phyloP scores from a whole-genome alignment of 2,888 invertebrate genomes.

The Marasmarcha lunaedactyla region DNA sequence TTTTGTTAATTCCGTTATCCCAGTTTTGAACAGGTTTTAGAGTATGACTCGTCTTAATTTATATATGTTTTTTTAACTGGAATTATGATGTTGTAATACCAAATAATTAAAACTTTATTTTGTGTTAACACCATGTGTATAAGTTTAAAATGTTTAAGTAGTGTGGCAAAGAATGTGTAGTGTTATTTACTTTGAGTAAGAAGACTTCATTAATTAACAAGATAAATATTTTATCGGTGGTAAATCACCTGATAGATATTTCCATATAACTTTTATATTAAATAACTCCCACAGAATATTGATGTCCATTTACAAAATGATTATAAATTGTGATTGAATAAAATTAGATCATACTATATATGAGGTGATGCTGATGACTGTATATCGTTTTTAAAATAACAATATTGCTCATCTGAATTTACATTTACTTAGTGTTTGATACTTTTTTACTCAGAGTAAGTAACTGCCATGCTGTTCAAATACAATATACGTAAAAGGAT shows the following conservation, averaged over 20 bases:
- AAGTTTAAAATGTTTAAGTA: slow-evolving; percentile 30
- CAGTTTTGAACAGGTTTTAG: slow-evolving; percentile 37
- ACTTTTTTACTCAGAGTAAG: background rate
- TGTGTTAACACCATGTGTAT: slow-evolving; percentile 11
- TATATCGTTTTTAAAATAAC: too few relatives aligned
- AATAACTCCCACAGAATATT: too few relatives aligned
- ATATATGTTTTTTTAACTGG: slow-evolving; percentile 35
- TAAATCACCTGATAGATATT: background rate
- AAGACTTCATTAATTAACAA: too few relatives aligned
- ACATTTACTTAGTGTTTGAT: too few relatives aligned
- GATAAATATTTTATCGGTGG: background rate
- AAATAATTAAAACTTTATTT: slow-evolving; percentile 56
- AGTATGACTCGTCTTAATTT: slow-evolving; percentile 53
- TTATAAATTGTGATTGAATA: too few relatives aligned
- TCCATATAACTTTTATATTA: background rate
- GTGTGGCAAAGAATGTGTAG: slow-evolving; percentile 37
- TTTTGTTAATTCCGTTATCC: slow-evolving; percentile 35
- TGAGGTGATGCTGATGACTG: too few relatives aligned
- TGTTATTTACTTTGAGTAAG: slow-evolving; percentile 7
- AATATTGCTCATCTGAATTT: too few relatives aligned
- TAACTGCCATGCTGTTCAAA: slow-evolving; percentile 31
- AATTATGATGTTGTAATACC: slow-evolving; percentile 58
- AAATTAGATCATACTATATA: too few relatives aligned
- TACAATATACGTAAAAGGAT: slow-evolving; percentile 54
- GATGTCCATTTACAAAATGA: too few relatives aligned